These are phyloP conservation scores for Drosophila sproati DNA, from an alignment of 1,140 invertebrate species.

Conservation along the genomic window DNA sequence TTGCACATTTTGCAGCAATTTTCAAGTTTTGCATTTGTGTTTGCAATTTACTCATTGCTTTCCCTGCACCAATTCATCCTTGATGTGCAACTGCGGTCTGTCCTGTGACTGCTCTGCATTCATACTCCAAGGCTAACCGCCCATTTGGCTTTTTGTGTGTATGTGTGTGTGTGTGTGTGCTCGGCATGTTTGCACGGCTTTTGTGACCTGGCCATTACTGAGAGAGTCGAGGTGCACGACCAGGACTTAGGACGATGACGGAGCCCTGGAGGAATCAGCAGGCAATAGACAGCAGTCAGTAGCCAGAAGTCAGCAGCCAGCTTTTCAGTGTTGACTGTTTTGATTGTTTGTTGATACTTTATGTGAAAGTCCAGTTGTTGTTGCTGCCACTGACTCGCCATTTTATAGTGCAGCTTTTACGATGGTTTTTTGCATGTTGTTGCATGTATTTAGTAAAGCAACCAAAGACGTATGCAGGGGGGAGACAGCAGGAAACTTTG, in stretches of 20 bases:
- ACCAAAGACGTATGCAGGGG: not conserved
- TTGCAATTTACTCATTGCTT: constrained; percentile 48
- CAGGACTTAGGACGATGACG: constrained; percentile 20
- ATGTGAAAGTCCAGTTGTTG: constrained; percentile 48
- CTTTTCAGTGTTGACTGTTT: constrained; percentile 43
- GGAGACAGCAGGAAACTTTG: too few relatives aligned
- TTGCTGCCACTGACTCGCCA: constrained; percentile 35
- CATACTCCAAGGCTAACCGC: constrained; percentile 9
- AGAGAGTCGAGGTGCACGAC: constrained; percentile 26
- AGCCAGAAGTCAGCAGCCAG: constrained; percentile 12
- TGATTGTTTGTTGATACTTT: constrained; percentile 29
- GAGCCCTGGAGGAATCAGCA: constrained; percentile 30
- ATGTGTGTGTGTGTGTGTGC: constrained; percentile 10
- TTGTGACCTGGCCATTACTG: constrained; percentile 41
- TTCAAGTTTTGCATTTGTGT: constrained; percentile 34
- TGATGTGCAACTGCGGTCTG: not conserved
- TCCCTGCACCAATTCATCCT: constrained; percentile 8
- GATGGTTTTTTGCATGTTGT: constrained; percentile 11
- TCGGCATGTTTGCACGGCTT: constrained; percentile 40
- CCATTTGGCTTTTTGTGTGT: constrained; percentile 14
- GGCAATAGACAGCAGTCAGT: constrained; percentile 10
- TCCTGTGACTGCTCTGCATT: constrained; percentile 12
- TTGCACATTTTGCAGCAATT: constrained; percentile 49
- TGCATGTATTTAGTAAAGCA: not conserved
- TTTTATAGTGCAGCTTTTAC: constrained; percentile 41